A percentile compares a stretch with the other conserved stretches of the same genome.
Evolutionary conservation across 1,140 invertebrate genomes (phyloP).

Genomic region (Drosophila parvula): DNA sequence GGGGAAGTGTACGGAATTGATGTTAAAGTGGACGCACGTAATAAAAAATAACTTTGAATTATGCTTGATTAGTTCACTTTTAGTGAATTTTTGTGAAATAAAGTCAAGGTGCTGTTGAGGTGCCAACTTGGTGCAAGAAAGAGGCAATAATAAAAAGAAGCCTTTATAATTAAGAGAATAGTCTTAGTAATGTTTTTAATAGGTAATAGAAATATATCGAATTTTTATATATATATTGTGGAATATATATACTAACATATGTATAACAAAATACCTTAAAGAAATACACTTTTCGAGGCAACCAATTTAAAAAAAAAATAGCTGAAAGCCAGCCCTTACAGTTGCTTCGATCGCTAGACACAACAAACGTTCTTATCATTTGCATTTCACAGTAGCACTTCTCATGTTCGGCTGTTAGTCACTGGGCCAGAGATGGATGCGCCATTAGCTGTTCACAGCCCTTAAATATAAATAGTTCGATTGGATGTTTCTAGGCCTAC

Average conservation of each 20-base stretch:
- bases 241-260: too few species aligned
- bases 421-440: conserved; percentile 43
- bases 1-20: conserved; percentile 69
- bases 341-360: conserved; percentile 26
- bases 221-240: too few species aligned
- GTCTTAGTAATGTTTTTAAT: not conserved
- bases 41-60: conserved; percentile 58
- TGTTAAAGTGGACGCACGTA: conserved; percentile 56
- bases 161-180: not conserved
- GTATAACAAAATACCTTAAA: too few species aligned
- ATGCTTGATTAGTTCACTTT: conserved; percentile 50
- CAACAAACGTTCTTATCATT: conserved; percentile 22
- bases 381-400: conserved; percentile 38
- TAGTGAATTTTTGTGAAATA: conserved; percentile 6
- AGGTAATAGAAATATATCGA: too few species aligned
- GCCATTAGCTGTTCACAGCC: conserved; percentile 49
- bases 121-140: conserved; percentile 25
- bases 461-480: conserved; percentile 26
- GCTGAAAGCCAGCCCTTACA: too few species aligned
- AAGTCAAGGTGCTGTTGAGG: conserved; percentile 47
- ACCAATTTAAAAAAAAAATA: too few species aligned
- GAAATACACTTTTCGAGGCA: too few species aligned
- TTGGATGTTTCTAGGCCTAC: conserved; percentile 37
- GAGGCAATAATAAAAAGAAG: not conserved
- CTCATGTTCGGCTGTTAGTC: conserved; percentile 51